Base-by-base conservation (phyloP, 2,797 vertebrate genomes). In the Anolis apletophallus region DNA sequence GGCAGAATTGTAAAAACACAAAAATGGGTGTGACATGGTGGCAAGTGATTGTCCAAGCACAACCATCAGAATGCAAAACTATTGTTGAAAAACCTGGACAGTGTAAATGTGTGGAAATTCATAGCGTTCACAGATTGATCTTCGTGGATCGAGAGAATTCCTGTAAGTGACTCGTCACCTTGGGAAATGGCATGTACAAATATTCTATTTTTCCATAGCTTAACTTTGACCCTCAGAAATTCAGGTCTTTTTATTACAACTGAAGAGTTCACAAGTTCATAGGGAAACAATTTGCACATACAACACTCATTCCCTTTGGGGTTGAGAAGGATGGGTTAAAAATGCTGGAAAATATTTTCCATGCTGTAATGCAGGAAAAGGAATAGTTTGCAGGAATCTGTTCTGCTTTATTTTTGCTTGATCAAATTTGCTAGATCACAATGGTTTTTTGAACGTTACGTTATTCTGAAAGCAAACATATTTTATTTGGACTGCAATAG, bases 211-310 rank as follows among this genome's bases (percentile, higher is more conserved):
- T 75, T 64, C 29, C 75, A 61, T 64, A 17, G 52, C 34, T 83
- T 72, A 50, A 21, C 54, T 9, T 57, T 72, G 34, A 61, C 55
- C 55, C 34, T n/a, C 34, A 23, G 55, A 83, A 82, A 57, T 55
- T 34, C 32, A 72, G 21, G 55, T 74, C 23, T 46, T 55, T 46
- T 61, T 40, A 29, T 55, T 84, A 29, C 29, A 26, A 74, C 16
- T 83, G 23, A 73, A 74, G 34, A 46, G 81, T 83, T 73, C 81
- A 59, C 36, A 73, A 64, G 57, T 64, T 84, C 29, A 50, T n/a
- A 34, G 59, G 16, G 55, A 64, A 75, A 40, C 40, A 64, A 84
- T 76, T 50, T 50, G 34, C 12, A 16, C 46, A 34, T 67, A 9
- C 59, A 76, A 50, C 72, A 34, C 46, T n/a, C 17, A 26, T 64